These are phyloP conservation scores for Spatula versicolor DNA, from an alignment of 2,797 vertebrate genomes.

Conservation along the genomic window DNA sequence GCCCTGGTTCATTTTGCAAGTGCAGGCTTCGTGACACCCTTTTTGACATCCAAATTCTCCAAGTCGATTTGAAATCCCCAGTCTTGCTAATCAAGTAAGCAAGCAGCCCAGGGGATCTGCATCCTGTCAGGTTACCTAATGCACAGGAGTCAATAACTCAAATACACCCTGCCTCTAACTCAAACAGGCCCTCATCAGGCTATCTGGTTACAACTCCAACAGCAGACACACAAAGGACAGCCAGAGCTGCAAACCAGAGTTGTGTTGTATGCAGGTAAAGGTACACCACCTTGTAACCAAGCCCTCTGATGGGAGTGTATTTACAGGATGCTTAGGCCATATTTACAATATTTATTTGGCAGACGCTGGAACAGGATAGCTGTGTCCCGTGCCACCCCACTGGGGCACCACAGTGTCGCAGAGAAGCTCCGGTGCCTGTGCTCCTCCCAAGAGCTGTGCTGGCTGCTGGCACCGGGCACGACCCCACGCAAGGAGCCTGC, in stretches of 20 bases:
- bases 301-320: neutral
- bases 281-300: neutral
- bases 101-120: accelerated
- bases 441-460: neutral
- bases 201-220: neutral
- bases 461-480: neutral
- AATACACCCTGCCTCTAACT: neutral
- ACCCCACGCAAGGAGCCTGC: neutral
- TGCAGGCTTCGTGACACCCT: neutral
- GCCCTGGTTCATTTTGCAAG: neutral
- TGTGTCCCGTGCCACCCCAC: accelerated
- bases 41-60: neutral
- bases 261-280: neutral
- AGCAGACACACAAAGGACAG: neutral
- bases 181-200: neutral
- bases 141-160: accelerated
- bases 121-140: neutral
- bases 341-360: neutral
- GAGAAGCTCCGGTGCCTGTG: neutral
- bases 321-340: neutral
- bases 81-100: neutral
- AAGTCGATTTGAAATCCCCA: neutral
- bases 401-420: accelerated
- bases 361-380: neutral
- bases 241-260: neutral